Base-by-base conservation (phyloP, 30 jellyfish, hydroid and myxozoan genomes). In the Cassiopea xamachana region DNA sequence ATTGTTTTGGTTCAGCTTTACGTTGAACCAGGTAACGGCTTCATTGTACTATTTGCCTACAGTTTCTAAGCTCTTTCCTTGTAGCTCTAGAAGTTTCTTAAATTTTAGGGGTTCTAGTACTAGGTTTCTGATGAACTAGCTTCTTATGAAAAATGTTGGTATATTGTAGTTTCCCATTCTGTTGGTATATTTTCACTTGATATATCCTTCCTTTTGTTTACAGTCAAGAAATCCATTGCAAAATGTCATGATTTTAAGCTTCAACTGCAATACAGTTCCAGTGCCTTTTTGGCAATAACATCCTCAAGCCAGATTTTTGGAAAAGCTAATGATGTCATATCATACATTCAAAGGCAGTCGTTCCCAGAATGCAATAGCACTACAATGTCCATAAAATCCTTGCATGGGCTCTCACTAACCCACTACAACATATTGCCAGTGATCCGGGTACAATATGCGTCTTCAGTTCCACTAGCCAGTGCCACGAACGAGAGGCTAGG, bases 171-270 rank as follows among this genome's bases (percentile, higher is more conserved):
- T 27, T 27, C 39, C 39, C 39, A 27, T 27, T 27, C 39, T 27
- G 39, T 27, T 27, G 39, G 17, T 19, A 10, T 27, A 2, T n/a
- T 44, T 27, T 7, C 51, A 1, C 46, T 58, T 50, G 17, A 69
- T 67, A 13, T 81, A 7, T 15, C 13, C 16, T 16, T 16, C 27
- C 27, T 73, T 51, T 49, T 44, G 15, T 68, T 87, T 87, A 7
- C 85, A 87, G 94, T 72, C 62, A 87, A 61, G 76, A 62, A 71
- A 60, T 43, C 82, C 17, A 77, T 80, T 18, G n/a, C 15, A 10
- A 70, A 46, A 43, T 87, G 94, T 50, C 80, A 48, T 77, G 69
- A 86, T 12, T 51, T 78, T 48, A 59, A 39, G 7, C 18, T 76
- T 1, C 12, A 7, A 1, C 2, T 74, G 47, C 48, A 1, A 13